Percentiles rank a stretch among this genome's conserved stretches.
phyloP scores from a whole-genome alignment of 2,113 vertebrate species.

The Nematolebias whitei region DNA sequence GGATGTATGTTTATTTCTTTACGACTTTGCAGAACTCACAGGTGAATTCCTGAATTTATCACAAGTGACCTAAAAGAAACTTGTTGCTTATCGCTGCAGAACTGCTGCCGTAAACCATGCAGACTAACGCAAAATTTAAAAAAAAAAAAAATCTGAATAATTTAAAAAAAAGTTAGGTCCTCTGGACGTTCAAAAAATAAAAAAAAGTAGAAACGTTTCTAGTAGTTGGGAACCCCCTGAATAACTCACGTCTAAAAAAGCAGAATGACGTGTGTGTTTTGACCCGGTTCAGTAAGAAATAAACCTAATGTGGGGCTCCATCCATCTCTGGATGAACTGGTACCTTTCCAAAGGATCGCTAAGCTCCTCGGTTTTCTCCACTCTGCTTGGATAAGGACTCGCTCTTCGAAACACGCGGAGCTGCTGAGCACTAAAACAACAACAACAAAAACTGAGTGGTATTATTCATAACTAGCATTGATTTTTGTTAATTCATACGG shows the following conservation, averaged over 20 bases:
- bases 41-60: background rate
- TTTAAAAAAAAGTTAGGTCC: too few species aligned
- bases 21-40: background rate
- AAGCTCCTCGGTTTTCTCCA: constrained; percentile 63
- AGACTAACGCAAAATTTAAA: too few species aligned
- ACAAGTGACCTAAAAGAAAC: background rate
- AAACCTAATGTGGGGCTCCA: background rate
- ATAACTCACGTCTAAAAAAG: too few species aligned
- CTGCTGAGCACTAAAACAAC: constrained; percentile 45
- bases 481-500: background rate
- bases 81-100: too few species aligned
- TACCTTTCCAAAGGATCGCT: constrained; percentile 70
- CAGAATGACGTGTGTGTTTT: background rate
- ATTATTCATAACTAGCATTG: background rate
- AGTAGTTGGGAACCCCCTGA: too few species aligned
- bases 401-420: constrained; percentile 63
- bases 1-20: too few species aligned
- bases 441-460: background rate
- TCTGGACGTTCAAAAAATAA: too few species aligned
- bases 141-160: too few species aligned
- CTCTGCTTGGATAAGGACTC: constrained; percentile 66
- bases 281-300: too few species aligned
- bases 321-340: background rate
- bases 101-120: too few species aligned
- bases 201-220: too few species aligned